Conservation (phyloP, 2,797 vertebrate species). For the Stomatorhinus walkeri region DNA sequence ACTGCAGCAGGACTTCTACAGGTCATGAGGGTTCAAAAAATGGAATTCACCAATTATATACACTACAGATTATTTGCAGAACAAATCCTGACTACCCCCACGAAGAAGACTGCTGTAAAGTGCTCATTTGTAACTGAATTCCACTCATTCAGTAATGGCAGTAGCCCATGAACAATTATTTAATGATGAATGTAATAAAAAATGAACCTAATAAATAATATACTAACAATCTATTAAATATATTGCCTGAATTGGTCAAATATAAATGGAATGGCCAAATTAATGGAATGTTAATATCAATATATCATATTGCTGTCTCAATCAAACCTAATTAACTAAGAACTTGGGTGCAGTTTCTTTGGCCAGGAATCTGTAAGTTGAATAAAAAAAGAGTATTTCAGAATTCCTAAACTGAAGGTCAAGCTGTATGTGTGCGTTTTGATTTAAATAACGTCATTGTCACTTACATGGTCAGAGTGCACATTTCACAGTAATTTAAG, state of each 20-base stretch:
- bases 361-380: not conserved
- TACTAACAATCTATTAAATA: not conserved
- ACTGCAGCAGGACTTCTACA: not conserved
- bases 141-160: not conserved
- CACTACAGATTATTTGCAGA: not conserved
- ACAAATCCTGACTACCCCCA: not conserved
- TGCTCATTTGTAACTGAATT: not conserved
- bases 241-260: not conserved
- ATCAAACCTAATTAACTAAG: not conserved
- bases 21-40: not conserved
- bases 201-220: not conserved
- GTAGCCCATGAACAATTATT: not conserved
- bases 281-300: not conserved
- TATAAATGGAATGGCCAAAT: not conserved
- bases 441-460: not conserved
- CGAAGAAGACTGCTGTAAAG: not conserved
- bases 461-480: not conserved
- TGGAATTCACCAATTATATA: not conserved
- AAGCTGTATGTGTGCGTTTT: not conserved
- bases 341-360: not conserved
- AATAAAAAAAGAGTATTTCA: not conserved
- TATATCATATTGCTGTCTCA: not conserved
- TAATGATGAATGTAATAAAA: not conserved
- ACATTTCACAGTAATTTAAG: not conserved
- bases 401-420: not conserved